phyloP scores from a whole-genome alignment of 2,797 vertebrate genomes.

The Hemitrygon akajei region DNA sequence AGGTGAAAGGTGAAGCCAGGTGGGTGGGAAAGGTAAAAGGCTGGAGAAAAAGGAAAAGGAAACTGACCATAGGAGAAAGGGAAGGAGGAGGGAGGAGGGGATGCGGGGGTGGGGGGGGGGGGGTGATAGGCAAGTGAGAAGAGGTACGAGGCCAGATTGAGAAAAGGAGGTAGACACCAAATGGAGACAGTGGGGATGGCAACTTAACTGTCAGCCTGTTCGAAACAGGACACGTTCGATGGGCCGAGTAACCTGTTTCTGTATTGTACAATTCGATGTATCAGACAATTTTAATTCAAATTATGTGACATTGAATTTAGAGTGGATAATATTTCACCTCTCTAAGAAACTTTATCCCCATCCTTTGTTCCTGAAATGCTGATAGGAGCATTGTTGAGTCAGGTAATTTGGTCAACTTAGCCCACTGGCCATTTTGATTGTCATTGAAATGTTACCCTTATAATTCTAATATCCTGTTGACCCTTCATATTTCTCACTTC shows the following conservation, averaged over 20 bases:
- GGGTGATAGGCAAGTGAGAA: too few relatives aligned
- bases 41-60: too few relatives aligned
- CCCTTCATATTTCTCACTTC: not conserved
- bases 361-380: not conserved
- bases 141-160: too few relatives aligned
- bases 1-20: too few relatives aligned
- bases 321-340: not conserved
- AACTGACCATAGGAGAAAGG: too few relatives aligned
- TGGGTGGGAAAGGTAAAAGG: too few relatives aligned
- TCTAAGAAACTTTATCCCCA: not conserved
- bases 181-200: not conserved
- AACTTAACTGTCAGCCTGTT: not conserved
- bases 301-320: not conserved
- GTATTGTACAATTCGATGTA: not conserved
- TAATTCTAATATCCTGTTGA: not conserved
- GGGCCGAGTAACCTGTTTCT: not conserved
- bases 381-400: not conserved
- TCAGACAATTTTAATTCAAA: slow-evolving; percentile 12
- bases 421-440: not conserved
- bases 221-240: too few relatives aligned
- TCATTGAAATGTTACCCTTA: not conserved
- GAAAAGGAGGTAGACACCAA: too few relatives aligned
- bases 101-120: too few relatives aligned
- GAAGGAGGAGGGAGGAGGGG: too few relatives aligned
- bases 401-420: not conserved